Evolutionary conservation across 1,140 invertebrate species (phyloP).

Genomic region (Bombus haemorrhoidalis): DNA sequence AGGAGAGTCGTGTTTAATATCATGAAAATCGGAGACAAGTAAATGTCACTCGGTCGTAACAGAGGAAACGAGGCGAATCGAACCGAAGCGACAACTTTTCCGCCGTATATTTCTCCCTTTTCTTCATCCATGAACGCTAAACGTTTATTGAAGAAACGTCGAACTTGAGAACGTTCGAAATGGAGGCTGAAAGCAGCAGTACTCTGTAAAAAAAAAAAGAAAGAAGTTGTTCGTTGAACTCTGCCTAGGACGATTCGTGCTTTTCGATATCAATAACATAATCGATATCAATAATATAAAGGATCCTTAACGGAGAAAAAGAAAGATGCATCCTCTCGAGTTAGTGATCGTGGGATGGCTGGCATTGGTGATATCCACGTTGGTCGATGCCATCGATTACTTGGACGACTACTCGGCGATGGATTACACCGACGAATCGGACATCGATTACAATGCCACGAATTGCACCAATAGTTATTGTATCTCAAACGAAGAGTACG

Average conservation of each 20-base stretch:
- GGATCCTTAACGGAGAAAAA: not conserved
- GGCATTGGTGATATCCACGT: not conserved
- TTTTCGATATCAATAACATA: not conserved
- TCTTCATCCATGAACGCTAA: not conserved
- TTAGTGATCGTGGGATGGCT: constrained; percentile 26
- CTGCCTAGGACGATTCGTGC: not conserved
- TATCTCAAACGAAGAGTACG: constrained; percentile 85
- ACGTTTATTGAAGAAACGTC: not conserved
- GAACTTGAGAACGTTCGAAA: not conserved
- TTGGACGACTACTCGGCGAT: not conserved
- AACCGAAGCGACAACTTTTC: not conserved
- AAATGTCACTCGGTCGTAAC: not conserved
- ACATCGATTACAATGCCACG: constrained; percentile 50
- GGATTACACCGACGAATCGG: constrained; percentile 6
- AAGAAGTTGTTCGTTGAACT: not conserved
- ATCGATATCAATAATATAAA: not conserved
- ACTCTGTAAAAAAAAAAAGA: not conserved
- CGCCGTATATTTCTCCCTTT: too few relatives aligned
- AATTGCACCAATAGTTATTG: constrained; percentile 82
- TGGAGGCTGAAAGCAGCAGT: not conserved
- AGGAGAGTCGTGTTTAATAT: not conserved
- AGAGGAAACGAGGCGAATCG: not conserved
- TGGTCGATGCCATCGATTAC: constrained; percentile 35
- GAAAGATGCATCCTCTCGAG: constrained; percentile 30
- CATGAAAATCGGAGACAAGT: constrained; percentile 20